Evolutionary conservation across 2,888 invertebrate species (phyloP).

Genomic region (Lordiphosa andalusiaca): DNA sequence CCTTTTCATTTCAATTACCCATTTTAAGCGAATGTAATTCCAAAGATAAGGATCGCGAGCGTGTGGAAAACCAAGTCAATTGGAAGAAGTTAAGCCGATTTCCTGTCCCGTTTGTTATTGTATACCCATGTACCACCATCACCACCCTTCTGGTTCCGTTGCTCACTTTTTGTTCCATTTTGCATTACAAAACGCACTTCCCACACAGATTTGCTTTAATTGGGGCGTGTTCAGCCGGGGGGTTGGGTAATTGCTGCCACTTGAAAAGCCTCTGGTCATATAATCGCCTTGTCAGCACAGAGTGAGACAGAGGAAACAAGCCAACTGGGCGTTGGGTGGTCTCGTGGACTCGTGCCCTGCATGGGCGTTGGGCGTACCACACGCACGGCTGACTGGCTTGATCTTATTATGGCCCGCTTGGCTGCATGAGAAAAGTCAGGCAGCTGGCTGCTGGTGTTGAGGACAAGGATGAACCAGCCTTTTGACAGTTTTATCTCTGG

Average conservation of each 20-base stretch:
- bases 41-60: slow-evolving; percentile 40
- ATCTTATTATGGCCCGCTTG: slow-evolving; percentile 76
- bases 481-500: slow-evolving; percentile 70
- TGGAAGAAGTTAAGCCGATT: slow-evolving; percentile 73
- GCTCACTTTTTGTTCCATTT: slow-evolving; percentile 11
- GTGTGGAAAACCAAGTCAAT: slow-evolving; percentile 54
- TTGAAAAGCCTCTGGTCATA: slow-evolving; percentile 58
- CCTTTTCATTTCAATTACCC: slow-evolving; percentile 56
- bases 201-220: slow-evolving; percentile 72
- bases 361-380: slow-evolving; percentile 45
- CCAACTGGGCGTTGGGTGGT: slow-evolving; percentile 49
- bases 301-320: slow-evolving; percentile 22
- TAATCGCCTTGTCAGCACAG: slow-evolving; percentile 56
- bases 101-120: slow-evolving; percentile 26
- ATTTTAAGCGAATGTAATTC: slow-evolving; percentile 56
- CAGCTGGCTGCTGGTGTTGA: slow-evolving; percentile 35
- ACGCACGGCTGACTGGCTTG: slow-evolving; percentile 66
- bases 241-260: slow-evolving; percentile 66
- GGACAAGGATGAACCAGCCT: slow-evolving; percentile 30
- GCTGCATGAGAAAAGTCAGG: slow-evolving; percentile 74
- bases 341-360: slow-evolving; percentile 16
- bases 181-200: slow-evolving; percentile 52
- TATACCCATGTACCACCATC: too few species aligned
- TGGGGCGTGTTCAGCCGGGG: slow-evolving; percentile 51
- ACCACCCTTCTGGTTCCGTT: slow-evolving; percentile 32